phyloP scores from a whole-genome alignment of 2,888 invertebrate genomes.

The Agrochola macilenta region DNA sequence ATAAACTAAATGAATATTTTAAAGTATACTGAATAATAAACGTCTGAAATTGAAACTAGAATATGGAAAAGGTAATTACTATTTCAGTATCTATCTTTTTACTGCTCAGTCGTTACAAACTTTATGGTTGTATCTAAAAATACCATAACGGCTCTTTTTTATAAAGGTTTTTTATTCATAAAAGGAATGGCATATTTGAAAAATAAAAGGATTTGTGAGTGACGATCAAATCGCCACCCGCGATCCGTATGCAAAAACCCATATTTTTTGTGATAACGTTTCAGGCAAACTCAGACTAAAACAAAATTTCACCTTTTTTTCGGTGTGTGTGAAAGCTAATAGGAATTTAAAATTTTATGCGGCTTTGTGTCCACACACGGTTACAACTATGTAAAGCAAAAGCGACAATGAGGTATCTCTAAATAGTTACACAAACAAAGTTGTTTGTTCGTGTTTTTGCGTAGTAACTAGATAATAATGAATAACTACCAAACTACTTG shows the following conservation, averaged over 20 bases:
- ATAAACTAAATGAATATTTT: not conserved
- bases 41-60: conserved; percentile 13
- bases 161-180: not conserved
- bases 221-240: conserved; percentile 21
- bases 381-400: conserved; percentile 26
- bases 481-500: not conserved
- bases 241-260: conserved; percentile 15
- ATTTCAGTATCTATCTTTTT: conserved; percentile 14
- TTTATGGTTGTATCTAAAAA: conserved; percentile 9
- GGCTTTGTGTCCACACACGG: not conserved
- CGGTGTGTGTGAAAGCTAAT: conserved; percentile 17
- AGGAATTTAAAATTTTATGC: conserved; percentile 21
- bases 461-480: not conserved
- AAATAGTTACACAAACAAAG: conserved; percentile 29
- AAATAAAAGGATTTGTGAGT: conserved; percentile 1
- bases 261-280: conserved; percentile 25
- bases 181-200: not conserved
- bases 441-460: not conserved
- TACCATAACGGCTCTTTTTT: not conserved
- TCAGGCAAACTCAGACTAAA: not conserved
- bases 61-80: not conserved
- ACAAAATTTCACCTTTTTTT: conserved; percentile 27
- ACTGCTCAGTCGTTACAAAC: not conserved
- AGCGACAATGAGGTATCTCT: not conserved
- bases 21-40: not conserved